Percentiles rank a stretch among this genome's conserved stretches.
Conservation (phyloP, 2,888 invertebrate genomes). For the Trisateles emortualis region DNA sequence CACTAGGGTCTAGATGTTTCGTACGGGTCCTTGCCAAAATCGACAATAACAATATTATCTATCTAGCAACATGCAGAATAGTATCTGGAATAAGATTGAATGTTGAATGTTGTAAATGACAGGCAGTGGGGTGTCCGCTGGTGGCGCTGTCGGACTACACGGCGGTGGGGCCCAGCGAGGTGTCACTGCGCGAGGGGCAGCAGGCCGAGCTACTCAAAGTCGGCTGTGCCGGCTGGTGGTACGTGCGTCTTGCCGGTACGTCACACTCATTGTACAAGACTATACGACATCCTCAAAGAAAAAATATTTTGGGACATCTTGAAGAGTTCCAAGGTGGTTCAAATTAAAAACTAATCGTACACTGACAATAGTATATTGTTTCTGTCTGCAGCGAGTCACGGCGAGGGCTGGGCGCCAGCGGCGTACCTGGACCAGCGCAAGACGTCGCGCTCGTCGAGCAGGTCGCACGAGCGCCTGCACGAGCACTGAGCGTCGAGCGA, state of each 20-base stretch:
- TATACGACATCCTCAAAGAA: not conserved
- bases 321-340: no score
- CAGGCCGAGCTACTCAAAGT: constrained; percentile 95
- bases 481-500: constrained; percentile 76
- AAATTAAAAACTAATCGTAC: no score
- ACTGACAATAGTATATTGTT: no score
- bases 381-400: constrained; percentile 83
- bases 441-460: constrained; percentile 91
- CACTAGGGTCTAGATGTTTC: no score
- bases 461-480: constrained; percentile 87
- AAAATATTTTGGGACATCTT: no score
- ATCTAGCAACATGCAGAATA: no score
- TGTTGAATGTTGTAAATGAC: constrained; percentile 40
- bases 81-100: no score
- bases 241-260: constrained; percentile 93
- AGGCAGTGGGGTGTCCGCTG: constrained; percentile 92
- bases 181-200: constrained; percentile 96
- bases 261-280: constrained; percentile 8
- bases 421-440: constrained; percentile 96
- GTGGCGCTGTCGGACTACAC: constrained; percentile 97
- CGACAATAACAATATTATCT: no score
- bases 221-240: constrained; percentile 99
- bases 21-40: no score
- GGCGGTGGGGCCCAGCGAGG: constrained; percentile 96
- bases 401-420: constrained; percentile 98